Percentiles rank a stretch among this genome's conserved stretches.
Evolutionary conservation across 2,113 vertebrate genomes (phyloP).

Genomic region (Oreotrochilus melanogaster): DNA sequence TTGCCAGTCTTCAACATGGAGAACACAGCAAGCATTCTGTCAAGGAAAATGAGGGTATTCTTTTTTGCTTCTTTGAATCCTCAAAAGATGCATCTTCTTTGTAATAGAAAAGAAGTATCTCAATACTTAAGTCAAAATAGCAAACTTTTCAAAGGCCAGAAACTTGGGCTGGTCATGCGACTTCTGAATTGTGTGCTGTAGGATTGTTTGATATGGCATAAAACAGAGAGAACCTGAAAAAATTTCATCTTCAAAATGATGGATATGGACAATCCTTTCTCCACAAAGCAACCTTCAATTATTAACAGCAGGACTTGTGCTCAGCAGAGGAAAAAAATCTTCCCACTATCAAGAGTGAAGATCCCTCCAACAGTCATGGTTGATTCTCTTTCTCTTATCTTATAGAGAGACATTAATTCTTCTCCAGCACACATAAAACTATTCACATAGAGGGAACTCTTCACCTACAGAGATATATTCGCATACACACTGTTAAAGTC

Average conservation of each 20-base stretch:
- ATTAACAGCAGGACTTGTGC: conserved; percentile 54
- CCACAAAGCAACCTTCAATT: conserved; percentile 38
- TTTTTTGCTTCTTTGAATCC: conserved; percentile 76
- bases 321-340: conserved; percentile 42
- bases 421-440: conserved; percentile 34
- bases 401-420: conserved; percentile 49
- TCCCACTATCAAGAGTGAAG: conserved; percentile 27
- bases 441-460: conserved; percentile 44
- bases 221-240: conserved; percentile 22
- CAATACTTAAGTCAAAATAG: conserved; percentile 76
- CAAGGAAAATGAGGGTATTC: conserved; percentile 78
- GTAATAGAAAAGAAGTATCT: conserved; percentile 74
- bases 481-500: conserved; percentile 44
- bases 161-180: conserved; percentile 51
- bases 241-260: conserved; percentile 50
- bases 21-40: conserved; percentile 75
- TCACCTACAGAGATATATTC: conserved; percentile 50
- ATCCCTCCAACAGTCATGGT: conserved; percentile 39
- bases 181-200: conserved; percentile 9
- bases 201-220: conserved; percentile 64
- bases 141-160: conserved; percentile 78
- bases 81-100: conserved; percentile 76
- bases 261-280: conserved; percentile 22
- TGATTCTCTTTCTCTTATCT: conserved; percentile 50
- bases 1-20: conserved; percentile 67